Evolutionary conservation across 2,888 invertebrate genomes (phyloP), one percentile per base, ranked within the genome.

Genomic region (Deilephila porcellus): DNA sequence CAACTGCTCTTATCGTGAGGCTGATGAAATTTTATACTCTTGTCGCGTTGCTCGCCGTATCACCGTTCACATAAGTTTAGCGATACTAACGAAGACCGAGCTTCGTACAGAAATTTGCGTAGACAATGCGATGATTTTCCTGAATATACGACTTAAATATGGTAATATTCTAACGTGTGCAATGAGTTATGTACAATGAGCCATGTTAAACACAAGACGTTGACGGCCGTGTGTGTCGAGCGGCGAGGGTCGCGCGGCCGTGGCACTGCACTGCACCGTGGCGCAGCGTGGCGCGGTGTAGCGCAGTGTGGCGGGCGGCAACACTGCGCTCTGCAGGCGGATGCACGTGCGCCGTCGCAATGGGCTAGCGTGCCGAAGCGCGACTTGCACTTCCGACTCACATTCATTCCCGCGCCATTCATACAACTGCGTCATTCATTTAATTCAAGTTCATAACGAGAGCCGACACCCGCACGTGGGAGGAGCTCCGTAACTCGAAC

Each of bases 331-430:
- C 73, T 80, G 81, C 81, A 76, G 78, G 83, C 88, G 90, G 88
- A 89, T 87, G 89, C 88, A 89, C 89, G 88, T 89, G 90, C 88
- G 86, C 79, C 76, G 76, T 79, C 84, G 86, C 87, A 87, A 89
- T 87, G 87, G 86, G 83, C 90, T 90, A 88, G 92, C 91, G 91
- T 90, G 89, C 89, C 87, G 90, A 86, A 89, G 86, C 89, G 86
- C 87, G 83, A 84, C 85, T 85, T 90, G 90, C 90, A 91, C 91
- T 93, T 93, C 93, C 93, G 93, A 92, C 90, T 90, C 91, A 85
- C 91, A 92, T 91, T 91, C 92, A 92, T 90, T 91, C 91, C 90
- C 91, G 89, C 91, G 89, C 92, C 93, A 93, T 93, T 93, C 93
- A 93, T 91, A 92, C 90, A 92, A 92, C 88, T 87, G 90, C 91